Evolutionary conservation across 2,888 invertebrate species (phyloP).

Genomic region (Eremobia ochroleuca): DNA sequence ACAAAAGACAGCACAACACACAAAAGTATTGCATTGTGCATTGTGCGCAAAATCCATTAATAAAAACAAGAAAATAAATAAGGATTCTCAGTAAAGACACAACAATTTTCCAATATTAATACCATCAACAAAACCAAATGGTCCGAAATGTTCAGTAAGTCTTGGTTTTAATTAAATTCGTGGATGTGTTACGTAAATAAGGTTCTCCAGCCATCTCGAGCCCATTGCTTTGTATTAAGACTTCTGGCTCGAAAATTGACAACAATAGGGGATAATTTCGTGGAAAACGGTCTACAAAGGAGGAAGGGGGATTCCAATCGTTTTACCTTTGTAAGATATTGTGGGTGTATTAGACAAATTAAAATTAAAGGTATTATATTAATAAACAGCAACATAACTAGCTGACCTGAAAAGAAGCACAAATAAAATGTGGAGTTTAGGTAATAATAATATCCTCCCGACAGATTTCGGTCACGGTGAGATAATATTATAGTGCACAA

Average conservation of each 20-base stretch:
- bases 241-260: conserved; percentile 55
- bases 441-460: no score
- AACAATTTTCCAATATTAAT: conserved; percentile 53
- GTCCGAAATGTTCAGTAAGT: conserved; percentile 43
- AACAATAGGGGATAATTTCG: conserved; percentile 58
- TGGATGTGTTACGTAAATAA: conserved; percentile 65
- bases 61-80: conserved; percentile 6
- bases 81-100: conserved; percentile 2
- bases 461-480: no score
- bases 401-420: no score
- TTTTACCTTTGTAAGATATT: conserved; percentile 9
- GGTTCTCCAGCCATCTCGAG: conserved; percentile 19
- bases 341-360: not conserved
- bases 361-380: not conserved
- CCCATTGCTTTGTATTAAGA: conserved; percentile 60
- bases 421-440: no score
- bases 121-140: conserved; percentile 50
- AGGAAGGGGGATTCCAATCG: not conserved
- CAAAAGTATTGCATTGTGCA: no score
- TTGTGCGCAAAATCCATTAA: no score
- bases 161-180: conserved; percentile 64
- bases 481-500: no score
- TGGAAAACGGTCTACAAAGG: conserved; percentile 8
- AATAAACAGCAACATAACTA: not conserved
- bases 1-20: no score